Percentiles rank a stretch among this genome's conserved stretches.
Evolutionary conservation across 2,113 vertebrate species (phyloP).

Genomic region (Aptenodytes forsteri): DNA sequence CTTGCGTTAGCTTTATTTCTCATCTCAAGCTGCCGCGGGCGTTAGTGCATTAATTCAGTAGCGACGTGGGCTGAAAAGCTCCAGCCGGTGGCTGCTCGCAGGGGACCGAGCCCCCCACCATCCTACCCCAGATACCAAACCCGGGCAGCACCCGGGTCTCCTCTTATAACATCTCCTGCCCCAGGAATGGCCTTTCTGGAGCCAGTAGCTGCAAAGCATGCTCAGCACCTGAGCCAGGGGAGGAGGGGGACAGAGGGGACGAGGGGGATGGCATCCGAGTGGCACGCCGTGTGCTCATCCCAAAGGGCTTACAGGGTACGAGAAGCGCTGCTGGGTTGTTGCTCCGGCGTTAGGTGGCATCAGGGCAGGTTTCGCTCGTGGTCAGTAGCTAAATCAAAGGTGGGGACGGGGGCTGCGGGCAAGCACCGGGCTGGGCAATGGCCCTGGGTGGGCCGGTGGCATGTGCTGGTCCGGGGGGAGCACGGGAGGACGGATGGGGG

Average conservation of each 20-base stretch:
- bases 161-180: neutral
- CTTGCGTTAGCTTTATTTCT: conserved; percentile 18
- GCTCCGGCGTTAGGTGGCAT: neutral
- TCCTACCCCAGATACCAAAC: neutral
- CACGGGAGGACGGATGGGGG: accelerated
- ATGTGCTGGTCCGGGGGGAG: neutral
- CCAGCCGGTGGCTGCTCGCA: neutral
- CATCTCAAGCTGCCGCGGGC: accelerated
- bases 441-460: neutral
- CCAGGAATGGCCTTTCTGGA: neutral
- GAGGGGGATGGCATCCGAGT: accelerated
- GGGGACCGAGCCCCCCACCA: accelerated
- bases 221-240: neutral
- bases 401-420: accelerated
- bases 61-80: neutral
- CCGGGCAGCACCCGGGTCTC: neutral
- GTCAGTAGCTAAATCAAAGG: neutral
- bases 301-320: accelerated
- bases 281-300: neutral
- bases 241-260: accelerated
- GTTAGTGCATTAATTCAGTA: neutral
- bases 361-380: neutral
- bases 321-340: neutral
- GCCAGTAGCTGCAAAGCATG: neutral
- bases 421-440: accelerated